These are phyloP conservation scores for Drosophila sulfurigaster DNA, from an alignment of 1,140 invertebrate species.

Conservation along the genomic window DNA sequence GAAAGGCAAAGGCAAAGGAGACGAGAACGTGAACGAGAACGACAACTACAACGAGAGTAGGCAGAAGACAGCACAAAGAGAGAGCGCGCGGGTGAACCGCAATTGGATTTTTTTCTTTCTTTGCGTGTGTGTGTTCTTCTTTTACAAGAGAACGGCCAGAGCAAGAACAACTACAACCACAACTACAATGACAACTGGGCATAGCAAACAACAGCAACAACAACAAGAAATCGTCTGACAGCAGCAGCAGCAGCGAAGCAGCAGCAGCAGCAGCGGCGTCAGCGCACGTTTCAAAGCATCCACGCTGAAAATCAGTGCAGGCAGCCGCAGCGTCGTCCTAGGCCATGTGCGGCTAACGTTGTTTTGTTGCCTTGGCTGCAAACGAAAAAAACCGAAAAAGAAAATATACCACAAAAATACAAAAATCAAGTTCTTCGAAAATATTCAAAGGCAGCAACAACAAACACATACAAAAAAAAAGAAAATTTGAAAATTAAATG, in stretches of 20 bases:
- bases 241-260: constrained; percentile 1
- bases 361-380: constrained; percentile 43
- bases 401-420: no score
- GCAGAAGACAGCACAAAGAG: not conserved
- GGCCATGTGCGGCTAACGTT: constrained; percentile 54
- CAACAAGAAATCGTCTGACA: constrained; percentile 18
- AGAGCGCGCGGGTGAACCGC: constrained; percentile 21
- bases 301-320: constrained; percentile 55
- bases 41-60: no score
- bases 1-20: constrained; percentile 15
- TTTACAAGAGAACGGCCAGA: constrained; percentile 29
- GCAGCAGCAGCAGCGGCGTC: constrained; percentile 30
- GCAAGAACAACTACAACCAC: constrained; percentile 42
- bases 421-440: constrained; percentile 3
- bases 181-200: constrained; percentile 41
- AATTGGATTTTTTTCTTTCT: constrained; percentile 2
- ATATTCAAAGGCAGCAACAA: constrained; percentile 19
- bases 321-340: constrained; percentile 53
- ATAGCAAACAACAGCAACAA: constrained; percentile 40
- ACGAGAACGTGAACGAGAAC: not conserved
- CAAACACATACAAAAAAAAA: constrained; percentile 22
- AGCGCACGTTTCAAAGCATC: constrained; percentile 59
- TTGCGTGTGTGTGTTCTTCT: not conserved
- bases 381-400: not conserved
- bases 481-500: constrained; percentile 3